phyloP scores from a whole-genome alignment of 1,140 invertebrate genomes.

The Orius insidiosus region DNA sequence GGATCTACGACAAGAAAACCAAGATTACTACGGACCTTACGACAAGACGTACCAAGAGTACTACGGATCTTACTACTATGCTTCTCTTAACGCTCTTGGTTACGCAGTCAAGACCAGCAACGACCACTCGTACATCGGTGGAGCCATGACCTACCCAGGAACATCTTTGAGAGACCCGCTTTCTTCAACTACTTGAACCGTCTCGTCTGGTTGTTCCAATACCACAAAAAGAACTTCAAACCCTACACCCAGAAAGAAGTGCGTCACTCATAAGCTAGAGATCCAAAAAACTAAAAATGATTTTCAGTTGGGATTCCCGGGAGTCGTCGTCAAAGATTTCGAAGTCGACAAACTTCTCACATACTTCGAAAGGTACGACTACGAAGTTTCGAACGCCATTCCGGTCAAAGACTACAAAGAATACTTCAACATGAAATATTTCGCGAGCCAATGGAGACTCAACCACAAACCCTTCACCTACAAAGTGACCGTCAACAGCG shows the following conservation, averaged over 20 bases:
- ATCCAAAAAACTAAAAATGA: background rate
- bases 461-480: conserved; percentile 44
- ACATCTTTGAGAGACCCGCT: conserved; percentile 28
- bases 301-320: conserved; percentile 34
- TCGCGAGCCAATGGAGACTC: conserved; percentile 34
- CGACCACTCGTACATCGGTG: conserved; percentile 10
- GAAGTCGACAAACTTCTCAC: conserved; percentile 25
- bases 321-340: conserved; percentile 42
- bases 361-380: conserved; percentile 7
- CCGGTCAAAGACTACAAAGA: background rate
- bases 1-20: too few species aligned
- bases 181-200: conserved; percentile 32
- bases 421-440: conserved; percentile 21
- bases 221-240: conserved; percentile 30
- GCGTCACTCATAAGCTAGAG: background rate
- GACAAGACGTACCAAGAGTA: conserved; percentile 5
- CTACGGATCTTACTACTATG: conserved; percentile 36
- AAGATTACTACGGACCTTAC: background rate
- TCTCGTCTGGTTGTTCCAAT: conserved; percentile 32
- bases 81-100: conserved; percentile 27
- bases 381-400: conserved; percentile 10
- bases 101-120: conserved; percentile 30
- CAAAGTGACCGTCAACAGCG: conserved; percentile 35
- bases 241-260: conserved; percentile 35
- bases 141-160: background rate